phyloP scores from a whole-genome alignment of 1,140 invertebrate species.

The Drosophila virilis region DNA sequence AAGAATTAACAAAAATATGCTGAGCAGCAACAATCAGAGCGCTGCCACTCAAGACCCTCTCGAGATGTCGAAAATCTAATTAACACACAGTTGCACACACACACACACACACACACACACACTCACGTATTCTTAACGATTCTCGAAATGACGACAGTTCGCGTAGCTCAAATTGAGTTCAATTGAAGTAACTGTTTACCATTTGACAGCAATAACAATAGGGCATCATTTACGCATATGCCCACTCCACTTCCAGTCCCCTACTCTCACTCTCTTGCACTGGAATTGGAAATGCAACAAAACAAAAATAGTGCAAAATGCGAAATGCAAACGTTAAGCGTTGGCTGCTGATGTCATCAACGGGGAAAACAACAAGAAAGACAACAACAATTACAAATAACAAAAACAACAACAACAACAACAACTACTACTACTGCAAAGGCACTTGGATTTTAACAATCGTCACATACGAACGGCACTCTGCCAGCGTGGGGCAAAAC shows the following conservation, averaged over 20 bases:
- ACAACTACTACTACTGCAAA: conserved; percentile 26
- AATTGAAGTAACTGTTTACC: conserved; percentile 64
- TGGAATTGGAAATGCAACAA: conserved; percentile 28
- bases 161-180: conserved; percentile 61
- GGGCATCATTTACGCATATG: conserved; percentile 17
- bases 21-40: conserved; percentile 50
- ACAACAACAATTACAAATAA: conserved; percentile 24
- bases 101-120: conserved; percentile 7
- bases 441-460: conserved; percentile 22
- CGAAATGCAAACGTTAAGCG: conserved; percentile 34
- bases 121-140: conserved; percentile 35
- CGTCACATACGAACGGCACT: conserved; percentile 27
- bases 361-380: conserved; percentile 33
- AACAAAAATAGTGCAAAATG: conserved; percentile 46
- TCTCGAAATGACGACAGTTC: conserved; percentile 16
- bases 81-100: conserved; percentile 51
- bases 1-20: conserved; percentile 54
- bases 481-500: conserved; percentile 47
- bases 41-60: conserved; percentile 45
- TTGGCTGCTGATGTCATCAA: conserved; percentile 48
- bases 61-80: conserved; percentile 63
- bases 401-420: conserved; percentile 19
- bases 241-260: background rate
- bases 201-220: conserved; percentile 31
- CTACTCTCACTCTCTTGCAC: background rate